Conservation (phyloP, 2,797 vertebrate genomes). For the Carduelis carduelis region DNA sequence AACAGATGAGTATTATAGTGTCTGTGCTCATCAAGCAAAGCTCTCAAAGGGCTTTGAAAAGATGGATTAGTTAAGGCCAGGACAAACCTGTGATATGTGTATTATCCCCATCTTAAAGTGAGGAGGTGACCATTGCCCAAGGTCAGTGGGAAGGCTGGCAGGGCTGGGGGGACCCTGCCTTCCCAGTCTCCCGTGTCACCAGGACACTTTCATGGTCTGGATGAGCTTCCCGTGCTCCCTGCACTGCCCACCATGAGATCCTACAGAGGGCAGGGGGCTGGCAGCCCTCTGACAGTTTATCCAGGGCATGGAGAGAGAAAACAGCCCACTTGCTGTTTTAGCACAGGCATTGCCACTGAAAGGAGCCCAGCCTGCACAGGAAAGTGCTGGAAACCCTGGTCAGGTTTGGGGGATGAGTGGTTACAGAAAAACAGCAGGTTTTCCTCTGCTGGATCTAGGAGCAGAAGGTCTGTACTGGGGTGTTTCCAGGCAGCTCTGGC, state of each 20-base stretch:
- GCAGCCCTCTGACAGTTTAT: background rate
- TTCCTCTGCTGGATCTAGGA: background rate
- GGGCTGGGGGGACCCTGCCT: background rate
- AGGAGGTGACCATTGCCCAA: conserved; percentile 9
- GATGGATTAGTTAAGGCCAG: conserved; percentile 45
- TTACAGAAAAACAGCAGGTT: background rate
- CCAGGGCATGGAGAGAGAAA: background rate
- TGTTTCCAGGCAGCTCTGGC: background rate
- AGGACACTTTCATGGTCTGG: accelerated
- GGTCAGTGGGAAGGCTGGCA: background rate
- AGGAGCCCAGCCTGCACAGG: background rate
- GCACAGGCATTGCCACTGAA: background rate
- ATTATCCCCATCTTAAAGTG: conserved; percentile 58
- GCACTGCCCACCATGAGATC: accelerated
- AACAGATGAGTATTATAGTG: conserved; percentile 32
- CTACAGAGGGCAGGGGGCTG: background rate
- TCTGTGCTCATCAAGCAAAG: conserved; percentile 58
- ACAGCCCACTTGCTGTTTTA: too few species aligned
- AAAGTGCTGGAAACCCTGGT: background rate
- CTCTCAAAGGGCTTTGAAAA: conserved; percentile 46
- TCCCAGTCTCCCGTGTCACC: accelerated
- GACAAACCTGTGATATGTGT: conserved; percentile 22
- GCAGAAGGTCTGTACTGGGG: background rate
- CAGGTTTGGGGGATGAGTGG: background rate
- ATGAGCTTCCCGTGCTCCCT: background rate